A percentile compares a stretch with the other conserved stretches of the same genome.
phyloP scores from a whole-genome alignment of 2,888 invertebrate genomes.

The Leucoptera coffeella region DNA sequence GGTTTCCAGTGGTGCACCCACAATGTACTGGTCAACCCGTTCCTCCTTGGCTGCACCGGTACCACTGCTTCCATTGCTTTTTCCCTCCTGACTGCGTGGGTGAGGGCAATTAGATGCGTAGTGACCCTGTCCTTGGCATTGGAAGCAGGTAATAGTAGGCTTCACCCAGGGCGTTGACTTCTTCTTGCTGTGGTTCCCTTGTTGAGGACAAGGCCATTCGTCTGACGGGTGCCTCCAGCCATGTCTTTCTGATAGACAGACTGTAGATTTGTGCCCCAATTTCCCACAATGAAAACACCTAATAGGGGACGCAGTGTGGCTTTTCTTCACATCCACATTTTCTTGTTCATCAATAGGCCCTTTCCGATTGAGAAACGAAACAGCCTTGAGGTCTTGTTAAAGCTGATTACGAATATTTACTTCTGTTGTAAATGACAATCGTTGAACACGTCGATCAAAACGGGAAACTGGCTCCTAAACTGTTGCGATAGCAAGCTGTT shows the following conservation, averaged over 20 bases:
- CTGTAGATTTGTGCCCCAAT: constrained; percentile 2
- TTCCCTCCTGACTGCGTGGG: constrained; percentile 1
- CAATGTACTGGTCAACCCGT: background rate
- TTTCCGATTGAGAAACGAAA: background rate
- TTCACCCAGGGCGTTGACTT: no score
- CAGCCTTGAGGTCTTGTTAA: background rate
- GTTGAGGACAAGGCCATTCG: no score
- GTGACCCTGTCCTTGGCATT: constrained; percentile 3
- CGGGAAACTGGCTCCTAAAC: no score
- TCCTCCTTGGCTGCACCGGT: background rate
- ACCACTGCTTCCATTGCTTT: background rate
- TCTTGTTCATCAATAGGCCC: no score
- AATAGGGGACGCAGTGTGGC: no score
- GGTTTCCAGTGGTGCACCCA: background rate
- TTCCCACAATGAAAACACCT: constrained; percentile 1
- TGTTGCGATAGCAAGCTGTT: no score
- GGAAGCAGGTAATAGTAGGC: constrained; percentile 2
- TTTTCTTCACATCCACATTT: no score
- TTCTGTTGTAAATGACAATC: no score
- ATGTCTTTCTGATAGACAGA: background rate
- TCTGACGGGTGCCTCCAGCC: no score
- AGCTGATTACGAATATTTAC: background rate
- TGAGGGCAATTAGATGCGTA: constrained; percentile 3
- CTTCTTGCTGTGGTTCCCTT: no score
- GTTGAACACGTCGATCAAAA: no score